Percentiles rank a stretch among this genome's conserved stretches.
Conservation (phyloP, 2,888 invertebrate genomes). For the Herminia tarsipennalis region DNA sequence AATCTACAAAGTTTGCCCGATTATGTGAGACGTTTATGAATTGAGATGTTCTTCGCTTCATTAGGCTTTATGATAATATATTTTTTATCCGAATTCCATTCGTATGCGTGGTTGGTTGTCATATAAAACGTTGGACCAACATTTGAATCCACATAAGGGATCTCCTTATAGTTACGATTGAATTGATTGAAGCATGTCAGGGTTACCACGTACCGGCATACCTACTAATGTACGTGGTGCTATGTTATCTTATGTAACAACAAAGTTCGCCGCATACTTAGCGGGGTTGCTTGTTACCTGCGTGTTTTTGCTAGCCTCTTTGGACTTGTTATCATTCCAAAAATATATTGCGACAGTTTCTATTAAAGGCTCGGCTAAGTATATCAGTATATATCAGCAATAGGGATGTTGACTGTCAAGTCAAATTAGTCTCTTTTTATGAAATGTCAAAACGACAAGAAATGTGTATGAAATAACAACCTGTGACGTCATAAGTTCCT, state of each 20-base stretch:
- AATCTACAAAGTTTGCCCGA: conserved; percentile 30
- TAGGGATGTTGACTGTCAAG: too few species aligned
- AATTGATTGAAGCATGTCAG: conserved; percentile 76
- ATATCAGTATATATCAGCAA: too few species aligned
- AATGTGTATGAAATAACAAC: too few species aligned
- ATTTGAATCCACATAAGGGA: conserved; percentile 64
- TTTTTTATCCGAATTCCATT: conserved; percentile 46
- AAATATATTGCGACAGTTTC: too few species aligned
- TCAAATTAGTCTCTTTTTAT: too few species aligned
- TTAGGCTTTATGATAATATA: conserved; percentile 36
- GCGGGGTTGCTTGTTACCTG: conserved; percentile 31
- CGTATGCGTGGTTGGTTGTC: conserved; percentile 42
- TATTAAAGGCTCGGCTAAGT: too few species aligned
- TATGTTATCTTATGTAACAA: conserved; percentile 67
- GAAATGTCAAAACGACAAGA: too few species aligned
- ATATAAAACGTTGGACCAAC: conserved; percentile 53
- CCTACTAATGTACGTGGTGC: conserved; percentile 64
- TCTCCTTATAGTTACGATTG: conserved; percentile 65
- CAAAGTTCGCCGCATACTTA: conserved; percentile 51
- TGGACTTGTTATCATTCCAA: not conserved
- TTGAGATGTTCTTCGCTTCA: conserved; percentile 40
- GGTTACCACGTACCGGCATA: conserved; percentile 69
- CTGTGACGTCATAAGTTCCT: too few species aligned
- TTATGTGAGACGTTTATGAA: conserved; percentile 40
- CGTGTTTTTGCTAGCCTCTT: not conserved